Conservation (phyloP, 1,140 invertebrate genomes). For the Drosophila bipectinata region DNA sequence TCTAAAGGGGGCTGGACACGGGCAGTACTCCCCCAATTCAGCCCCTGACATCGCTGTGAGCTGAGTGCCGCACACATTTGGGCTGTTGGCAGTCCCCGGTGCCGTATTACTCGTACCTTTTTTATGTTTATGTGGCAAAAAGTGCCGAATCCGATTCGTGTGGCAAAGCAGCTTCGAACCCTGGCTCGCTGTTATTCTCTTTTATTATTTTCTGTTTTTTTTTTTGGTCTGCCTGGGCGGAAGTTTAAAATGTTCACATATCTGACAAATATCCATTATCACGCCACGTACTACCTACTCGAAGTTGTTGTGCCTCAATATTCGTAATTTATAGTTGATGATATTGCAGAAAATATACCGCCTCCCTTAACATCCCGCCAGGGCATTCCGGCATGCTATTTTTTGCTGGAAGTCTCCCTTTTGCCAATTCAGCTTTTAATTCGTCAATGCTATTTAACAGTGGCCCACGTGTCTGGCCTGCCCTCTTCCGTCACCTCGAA, state of each 20-base stretch:
- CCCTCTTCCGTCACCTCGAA: slow-evolving; percentile 2
- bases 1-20: slow-evolving; percentile 27
- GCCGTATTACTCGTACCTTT: slow-evolving; percentile 70
- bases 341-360: slow-evolving; percentile 73
- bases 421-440: slow-evolving; percentile 80
- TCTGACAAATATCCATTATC: slow-evolving; percentile 83
- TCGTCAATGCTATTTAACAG: slow-evolving; percentile 79
- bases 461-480: slow-evolving; percentile 36
- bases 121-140: slow-evolving; percentile 76
- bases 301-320: slow-evolving; percentile 68
- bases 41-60: slow-evolving; percentile 23
- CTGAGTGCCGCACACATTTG: slow-evolving; percentile 48
- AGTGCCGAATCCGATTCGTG: slow-evolving; percentile 52
- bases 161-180: slow-evolving; percentile 35
- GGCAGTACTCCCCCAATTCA: slow-evolving; percentile 12
- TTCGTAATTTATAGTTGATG: slow-evolving; percentile 83
- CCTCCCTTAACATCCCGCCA: slow-evolving; percentile 16
- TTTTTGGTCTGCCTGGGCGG: slow-evolving; percentile 23
- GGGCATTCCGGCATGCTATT: slow-evolving; percentile 12
- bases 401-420: slow-evolving; percentile 34
- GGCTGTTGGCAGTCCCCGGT: slow-evolving; percentile 55
- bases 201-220: background rate
- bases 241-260: slow-evolving; percentile 80
- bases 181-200: slow-evolving; percentile 4
- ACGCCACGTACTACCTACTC: slow-evolving; percentile 80